Evolutionary conservation across 2,797 vertebrate genomes (phyloP).

Genomic region (Pipistrellus pipistrellus): DNA sequence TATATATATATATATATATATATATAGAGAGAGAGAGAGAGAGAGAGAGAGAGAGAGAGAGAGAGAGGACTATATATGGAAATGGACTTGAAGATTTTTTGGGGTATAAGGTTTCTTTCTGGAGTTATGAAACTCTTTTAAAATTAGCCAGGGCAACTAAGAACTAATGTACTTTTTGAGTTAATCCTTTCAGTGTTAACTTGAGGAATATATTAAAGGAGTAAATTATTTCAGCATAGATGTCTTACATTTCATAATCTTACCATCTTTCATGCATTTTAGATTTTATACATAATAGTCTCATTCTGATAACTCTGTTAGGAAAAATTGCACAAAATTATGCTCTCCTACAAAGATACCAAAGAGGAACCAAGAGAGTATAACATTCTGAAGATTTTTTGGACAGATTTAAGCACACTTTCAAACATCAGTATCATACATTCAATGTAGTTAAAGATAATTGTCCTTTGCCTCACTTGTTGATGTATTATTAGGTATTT

Average conservation of each 20-base stretch:
- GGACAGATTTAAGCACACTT: background rate
- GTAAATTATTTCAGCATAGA: background rate
- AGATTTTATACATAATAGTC: constrained; percentile 24
- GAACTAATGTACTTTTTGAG: background rate
- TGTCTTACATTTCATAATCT: background rate
- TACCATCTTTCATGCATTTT: background rate
- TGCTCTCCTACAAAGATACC: background rate
- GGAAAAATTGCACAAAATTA: constrained; percentile 49
- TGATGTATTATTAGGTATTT: background rate
- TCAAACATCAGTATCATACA: background rate
- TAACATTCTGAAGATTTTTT: background rate
- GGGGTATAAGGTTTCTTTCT: background rate
- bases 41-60: too few relatives aligned
- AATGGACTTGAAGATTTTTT: background rate
- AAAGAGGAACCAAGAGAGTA: background rate
- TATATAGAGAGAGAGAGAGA: too few relatives aligned
- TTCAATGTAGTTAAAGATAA: background rate
- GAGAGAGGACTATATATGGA: too few relatives aligned
- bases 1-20: too few relatives aligned
- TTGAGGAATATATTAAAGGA: background rate
- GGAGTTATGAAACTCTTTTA: background rate
- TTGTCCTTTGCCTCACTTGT: background rate
- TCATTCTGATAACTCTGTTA: background rate
- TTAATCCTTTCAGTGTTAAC: background rate
- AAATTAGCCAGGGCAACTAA: background rate